Evolutionary conservation across 2,888 invertebrate species (phyloP), one percentile per base, ranked within the genome.

Genomic region (Eupithecia pulchellata): DNA sequence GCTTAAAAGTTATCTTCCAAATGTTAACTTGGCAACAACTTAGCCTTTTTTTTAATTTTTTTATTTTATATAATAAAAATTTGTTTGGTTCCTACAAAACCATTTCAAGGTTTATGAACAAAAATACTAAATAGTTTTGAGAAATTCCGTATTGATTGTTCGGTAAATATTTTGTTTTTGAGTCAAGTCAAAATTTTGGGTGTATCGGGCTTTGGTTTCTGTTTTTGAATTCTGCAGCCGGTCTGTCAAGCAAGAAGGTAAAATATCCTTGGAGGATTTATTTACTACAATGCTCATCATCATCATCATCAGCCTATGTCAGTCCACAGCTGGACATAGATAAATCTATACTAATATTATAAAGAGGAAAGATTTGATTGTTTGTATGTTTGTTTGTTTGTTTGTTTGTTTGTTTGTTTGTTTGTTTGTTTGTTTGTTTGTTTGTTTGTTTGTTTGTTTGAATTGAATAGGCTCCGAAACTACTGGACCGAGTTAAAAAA

Each of bases 81-180:
- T 27, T 29, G 4, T 29, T 17, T 6, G 14, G 17, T 27, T 17
- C 6, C 29, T 29, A 57, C 6, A 29, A 17, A 17, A 29, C 17
- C 57, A 57, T 57, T 57, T 57, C 57, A 29, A 57, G 57, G 8
- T 57, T 57, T 29, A 29, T 29, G 1, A 14, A 14, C 17, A 52
- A 20, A 25, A 52, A 52, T 32, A 32, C 11, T 13, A 25, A 4
- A 25, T 52, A 25, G 20, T 52, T 20, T 52, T 52, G 52, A 25
- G 52, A 52, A 52, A 52, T 25, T 52, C 11, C 52, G 52, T 52
- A 25, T 13, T 52, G 52, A 52, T 52, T 52, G 52, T 52, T 52
- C 25, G 9, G 8, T 52, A 25, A 13, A 25, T 52, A 52, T 52
- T 52, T 52, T 52, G 4, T 52, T 52, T 52, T 13, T 52, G 52